Conservation (phyloP, 2,113 vertebrate genomes). For the Sakesphorus luctuosus region DNA sequence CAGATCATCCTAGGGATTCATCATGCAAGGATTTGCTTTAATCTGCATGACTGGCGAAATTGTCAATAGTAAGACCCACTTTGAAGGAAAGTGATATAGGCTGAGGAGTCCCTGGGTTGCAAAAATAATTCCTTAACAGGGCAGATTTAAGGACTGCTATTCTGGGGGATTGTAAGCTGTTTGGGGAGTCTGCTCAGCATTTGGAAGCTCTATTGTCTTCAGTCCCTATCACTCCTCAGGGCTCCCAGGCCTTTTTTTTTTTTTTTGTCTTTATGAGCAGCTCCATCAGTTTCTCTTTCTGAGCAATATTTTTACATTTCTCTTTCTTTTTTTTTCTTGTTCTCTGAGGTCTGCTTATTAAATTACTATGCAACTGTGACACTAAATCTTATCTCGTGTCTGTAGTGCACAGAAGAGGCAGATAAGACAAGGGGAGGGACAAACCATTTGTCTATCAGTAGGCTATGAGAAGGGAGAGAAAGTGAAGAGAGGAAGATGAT, state of each 20-base stretch:
- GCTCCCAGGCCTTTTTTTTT: neutral
- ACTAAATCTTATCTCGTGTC: conserved; percentile 57
- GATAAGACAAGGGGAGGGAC: conserved; percentile 6
- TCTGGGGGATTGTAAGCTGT: neutral
- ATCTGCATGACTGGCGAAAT: neutral
- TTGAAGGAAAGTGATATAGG: neutral
- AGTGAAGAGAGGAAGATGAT: neutral
- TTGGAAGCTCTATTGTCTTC: neutral
- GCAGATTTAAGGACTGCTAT: neutral
- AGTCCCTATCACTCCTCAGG: rapidly evolving
- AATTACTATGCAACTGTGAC: conserved; percentile 49
- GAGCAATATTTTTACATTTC: conserved; percentile 45
- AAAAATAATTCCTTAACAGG: neutral
- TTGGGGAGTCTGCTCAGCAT: neutral
- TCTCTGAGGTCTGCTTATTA: conserved; percentile 53
- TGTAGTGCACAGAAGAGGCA: conserved; percentile 11
- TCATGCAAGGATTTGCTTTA: neutral
- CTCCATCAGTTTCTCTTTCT: conserved; percentile 35
- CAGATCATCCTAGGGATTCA: neutral
- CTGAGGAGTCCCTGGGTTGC: neutral
- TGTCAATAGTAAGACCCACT: neutral
- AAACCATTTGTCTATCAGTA: conserved; percentile 49
- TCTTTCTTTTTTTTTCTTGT: conserved; percentile 10
- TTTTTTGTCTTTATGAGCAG: neutral
- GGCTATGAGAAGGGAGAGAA: conserved; percentile 14